Evolutionary conservation across 2,888 invertebrate species (phyloP).

Genomic region (Mimachlamys varia): DNA sequence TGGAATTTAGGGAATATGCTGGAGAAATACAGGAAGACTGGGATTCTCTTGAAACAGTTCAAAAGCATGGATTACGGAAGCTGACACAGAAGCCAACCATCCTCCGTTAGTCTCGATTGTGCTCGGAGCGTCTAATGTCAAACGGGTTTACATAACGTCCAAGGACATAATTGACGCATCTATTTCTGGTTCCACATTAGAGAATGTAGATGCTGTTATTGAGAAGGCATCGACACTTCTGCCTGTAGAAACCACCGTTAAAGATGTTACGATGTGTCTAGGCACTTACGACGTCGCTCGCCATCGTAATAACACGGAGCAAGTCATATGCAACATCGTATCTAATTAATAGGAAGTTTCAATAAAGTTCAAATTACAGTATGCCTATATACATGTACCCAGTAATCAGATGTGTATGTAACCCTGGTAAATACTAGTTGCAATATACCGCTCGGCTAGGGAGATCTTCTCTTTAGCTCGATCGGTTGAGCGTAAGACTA

Average conservation of each 20-base stretch:
- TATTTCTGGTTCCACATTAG: neutral
- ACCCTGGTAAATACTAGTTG: too few species aligned
- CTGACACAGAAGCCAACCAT: neutral
- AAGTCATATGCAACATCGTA: constrained; percentile 9
- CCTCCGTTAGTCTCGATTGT: neutral
- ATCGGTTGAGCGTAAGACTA: too few species aligned
- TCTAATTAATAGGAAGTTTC: too few species aligned
- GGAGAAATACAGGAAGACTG: neutral
- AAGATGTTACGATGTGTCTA: neutral
- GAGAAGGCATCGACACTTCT: neutral
- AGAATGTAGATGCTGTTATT: neutral
- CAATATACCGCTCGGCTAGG: too few species aligned
- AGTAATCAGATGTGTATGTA: too few species aligned
- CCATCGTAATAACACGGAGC: neutral
- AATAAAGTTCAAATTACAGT: too few species aligned
- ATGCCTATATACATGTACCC: too few species aligned
- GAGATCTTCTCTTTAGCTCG: too few species aligned
- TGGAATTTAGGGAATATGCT: neutral
- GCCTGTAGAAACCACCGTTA: neutral
- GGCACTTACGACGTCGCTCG: neutral
- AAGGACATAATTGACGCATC: neutral
- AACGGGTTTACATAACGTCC: neutral
- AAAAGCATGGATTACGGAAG: neutral
- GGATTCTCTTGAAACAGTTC: neutral
- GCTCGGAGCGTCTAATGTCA: neutral